Evolutionary conservation across 2,797 vertebrate genomes (phyloP).

Genomic region (Paratrypauchen microcephalus): DNA sequence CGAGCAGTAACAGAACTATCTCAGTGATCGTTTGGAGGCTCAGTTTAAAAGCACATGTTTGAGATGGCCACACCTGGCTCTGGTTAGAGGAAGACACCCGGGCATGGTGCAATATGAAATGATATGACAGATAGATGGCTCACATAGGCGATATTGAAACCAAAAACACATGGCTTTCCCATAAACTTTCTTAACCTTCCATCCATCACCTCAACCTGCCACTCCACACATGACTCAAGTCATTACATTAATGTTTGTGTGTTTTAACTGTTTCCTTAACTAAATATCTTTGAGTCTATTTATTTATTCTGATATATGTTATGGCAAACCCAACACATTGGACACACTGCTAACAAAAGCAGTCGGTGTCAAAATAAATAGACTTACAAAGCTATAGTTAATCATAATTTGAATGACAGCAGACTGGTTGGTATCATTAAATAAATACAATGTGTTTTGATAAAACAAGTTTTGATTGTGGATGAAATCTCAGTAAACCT

Average conservation of each 20-base stretch:
- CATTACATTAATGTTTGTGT: not conserved
- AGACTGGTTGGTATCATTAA: not conserved
- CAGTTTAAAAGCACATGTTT: not conserved
- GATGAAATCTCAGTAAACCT: not conserved
- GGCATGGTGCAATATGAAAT: conserved; percentile 4
- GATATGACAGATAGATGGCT: conserved; percentile 7
- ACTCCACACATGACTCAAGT: not conserved
- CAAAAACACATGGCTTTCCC: conserved; percentile 5
- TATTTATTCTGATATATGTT: not conserved
- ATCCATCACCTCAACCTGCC: conserved; percentile 1
- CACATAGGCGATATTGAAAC: not conserved
- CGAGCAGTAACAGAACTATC: conserved; percentile 2
- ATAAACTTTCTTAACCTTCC: conserved; percentile 3
- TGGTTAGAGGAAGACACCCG: not conserved
- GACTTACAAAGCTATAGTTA: not conserved
- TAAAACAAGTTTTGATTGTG: not conserved
- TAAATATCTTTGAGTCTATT: not conserved
- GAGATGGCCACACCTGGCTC: conserved; percentile 12
- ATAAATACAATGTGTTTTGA: not conserved
- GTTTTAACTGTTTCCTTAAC: not conserved
- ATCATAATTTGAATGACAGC: too few relatives aligned
- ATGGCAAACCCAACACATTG: not conserved
- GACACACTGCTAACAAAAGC: not conserved
- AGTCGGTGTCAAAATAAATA: not conserved
- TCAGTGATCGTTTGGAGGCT: not conserved